Conservation (phyloP, 1,140 invertebrate genomes). For the Diabrotica undecimpunctata region DNA sequence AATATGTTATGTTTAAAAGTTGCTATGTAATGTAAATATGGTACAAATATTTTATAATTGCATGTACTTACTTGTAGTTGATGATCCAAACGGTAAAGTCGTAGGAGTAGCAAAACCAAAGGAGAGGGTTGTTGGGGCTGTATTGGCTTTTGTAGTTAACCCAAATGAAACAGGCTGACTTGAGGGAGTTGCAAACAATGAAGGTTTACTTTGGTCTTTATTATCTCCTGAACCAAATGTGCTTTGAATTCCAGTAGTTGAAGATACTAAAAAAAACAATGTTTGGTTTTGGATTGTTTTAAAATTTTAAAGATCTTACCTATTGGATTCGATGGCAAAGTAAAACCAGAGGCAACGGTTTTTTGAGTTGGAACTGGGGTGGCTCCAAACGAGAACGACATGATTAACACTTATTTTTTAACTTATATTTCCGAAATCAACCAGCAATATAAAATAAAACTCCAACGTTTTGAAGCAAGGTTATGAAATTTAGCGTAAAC, state of each 20-base stretch:
- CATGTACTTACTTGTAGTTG: conserved; percentile 9
- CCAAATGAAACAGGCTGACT: conserved; percentile 12
- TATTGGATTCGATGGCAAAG: conserved; percentile 26
- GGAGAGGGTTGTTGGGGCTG: conserved; percentile 5
- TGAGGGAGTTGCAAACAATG: conserved; percentile 10
- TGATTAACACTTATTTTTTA: conserved; percentile 3
- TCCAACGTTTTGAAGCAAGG: too few relatives aligned
- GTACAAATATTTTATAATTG: too few relatives aligned
- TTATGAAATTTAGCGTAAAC: too few relatives aligned
- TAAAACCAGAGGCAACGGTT: conserved; percentile 21
- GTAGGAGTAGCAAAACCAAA: conserved; percentile 24
- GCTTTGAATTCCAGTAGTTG: conserved; percentile 23
- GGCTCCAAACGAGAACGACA: conserved; percentile 30
- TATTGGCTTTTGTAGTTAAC: background rate
- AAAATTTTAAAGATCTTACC: conserved; percentile 19
- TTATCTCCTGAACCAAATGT: conserved; percentile 26
- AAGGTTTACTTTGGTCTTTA: conserved; percentile 21
- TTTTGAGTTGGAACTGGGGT: conserved; percentile 22
- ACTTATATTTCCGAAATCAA: too few relatives aligned
- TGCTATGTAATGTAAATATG: too few relatives aligned
- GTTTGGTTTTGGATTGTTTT: background rate
- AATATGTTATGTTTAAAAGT: too few relatives aligned
- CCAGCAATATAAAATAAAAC: too few relatives aligned
- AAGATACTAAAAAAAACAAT: conserved; percentile 17
- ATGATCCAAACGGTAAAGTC: conserved; percentile 41